Evolutionary conservation across 2,113 vertebrate species (phyloP).

Genomic region (Gymnorhina tibicen): DNA sequence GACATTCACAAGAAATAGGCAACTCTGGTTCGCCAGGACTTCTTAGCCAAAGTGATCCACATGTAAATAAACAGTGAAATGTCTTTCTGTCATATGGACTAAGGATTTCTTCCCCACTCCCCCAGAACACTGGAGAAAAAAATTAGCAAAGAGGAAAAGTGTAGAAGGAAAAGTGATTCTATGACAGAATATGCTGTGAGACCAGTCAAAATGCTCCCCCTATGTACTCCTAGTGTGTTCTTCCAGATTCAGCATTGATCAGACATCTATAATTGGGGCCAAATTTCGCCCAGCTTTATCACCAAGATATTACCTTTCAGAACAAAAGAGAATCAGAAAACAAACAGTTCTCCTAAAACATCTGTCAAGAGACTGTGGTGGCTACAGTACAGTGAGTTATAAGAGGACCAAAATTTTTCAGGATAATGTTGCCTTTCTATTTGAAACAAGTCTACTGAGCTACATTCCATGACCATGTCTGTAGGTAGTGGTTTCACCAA

Average conservation of each 20-base stretch:
- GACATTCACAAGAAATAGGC: slow-evolving; percentile 87
- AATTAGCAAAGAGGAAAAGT: slow-evolving; percentile 1
- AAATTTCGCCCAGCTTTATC: slow-evolving; percentile 59
- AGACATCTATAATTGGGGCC: slow-evolving; percentile 47
- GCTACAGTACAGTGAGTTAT: slow-evolving; percentile 69
- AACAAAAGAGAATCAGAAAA: slow-evolving; percentile 3
- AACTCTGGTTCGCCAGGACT: slow-evolving; percentile 45
- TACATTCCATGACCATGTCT: slow-evolving; percentile 80
- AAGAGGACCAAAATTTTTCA: slow-evolving; percentile 83
- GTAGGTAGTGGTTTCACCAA: slow-evolving; percentile 74
- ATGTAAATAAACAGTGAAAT: slow-evolving; percentile 78
- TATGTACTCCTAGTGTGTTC: slow-evolving; percentile 27
- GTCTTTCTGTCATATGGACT: slow-evolving; percentile 70
- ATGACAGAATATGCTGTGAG: slow-evolving; percentile 27
- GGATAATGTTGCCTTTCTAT: slow-evolving; percentile 80
- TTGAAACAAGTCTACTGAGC: slow-evolving; percentile 76
- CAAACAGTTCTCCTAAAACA: slow-evolving; percentile 5
- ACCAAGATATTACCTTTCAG: slow-evolving; percentile 32
- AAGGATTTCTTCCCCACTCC: slow-evolving; percentile 37
- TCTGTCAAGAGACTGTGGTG: slow-evolving; percentile 63
- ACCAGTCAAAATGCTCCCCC: slow-evolving; percentile 14
- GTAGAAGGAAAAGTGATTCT: slow-evolving; percentile 11
- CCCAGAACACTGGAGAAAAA: slow-evolving; percentile 51
- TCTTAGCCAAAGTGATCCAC: slow-evolving; percentile 68
- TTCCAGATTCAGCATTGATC: slow-evolving; percentile 56